Conservation (phyloP, 2,113 vertebrate species). For the Connochaetes taurinus region DNA sequence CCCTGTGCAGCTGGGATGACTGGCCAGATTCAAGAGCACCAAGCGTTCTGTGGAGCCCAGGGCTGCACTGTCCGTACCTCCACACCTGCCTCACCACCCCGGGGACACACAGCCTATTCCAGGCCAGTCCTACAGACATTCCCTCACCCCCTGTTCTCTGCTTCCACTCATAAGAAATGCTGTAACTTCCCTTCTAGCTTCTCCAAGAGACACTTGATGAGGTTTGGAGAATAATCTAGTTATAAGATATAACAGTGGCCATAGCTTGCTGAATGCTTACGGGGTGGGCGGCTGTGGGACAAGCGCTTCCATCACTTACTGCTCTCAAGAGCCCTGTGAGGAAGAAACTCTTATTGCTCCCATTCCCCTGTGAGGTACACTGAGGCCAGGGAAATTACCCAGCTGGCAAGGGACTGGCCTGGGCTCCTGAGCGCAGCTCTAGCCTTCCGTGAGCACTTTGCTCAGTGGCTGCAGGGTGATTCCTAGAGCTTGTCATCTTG, state of each 20-base stretch:
- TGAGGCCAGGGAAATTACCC: not conserved
- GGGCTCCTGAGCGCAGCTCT: not conserved
- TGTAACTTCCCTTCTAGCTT: not conserved
- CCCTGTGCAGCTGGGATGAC: not conserved
- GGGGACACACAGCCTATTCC: not conserved
- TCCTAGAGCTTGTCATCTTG: not conserved
- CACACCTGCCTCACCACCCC: fast-evolving
- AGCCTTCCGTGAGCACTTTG: not conserved
- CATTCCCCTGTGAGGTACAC: not conserved
- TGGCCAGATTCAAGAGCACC: not conserved
- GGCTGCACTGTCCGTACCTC: not conserved
- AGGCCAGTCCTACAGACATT: not conserved
- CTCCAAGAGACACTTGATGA: not conserved
- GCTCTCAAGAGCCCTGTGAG: not conserved
- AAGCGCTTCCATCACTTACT: not conserved
- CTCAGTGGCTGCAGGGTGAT: not conserved
- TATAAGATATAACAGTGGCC: fast-evolving
- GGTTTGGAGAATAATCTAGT: not conserved
- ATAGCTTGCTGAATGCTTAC: not conserved
- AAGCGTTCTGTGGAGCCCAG: fast-evolving
- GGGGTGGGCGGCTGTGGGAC: not conserved
- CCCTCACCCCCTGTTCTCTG: not conserved
- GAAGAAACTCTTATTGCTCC: not conserved
- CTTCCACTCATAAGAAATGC: not conserved
- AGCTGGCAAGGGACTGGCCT: not conserved